Conservation (phyloP, 2,888 invertebrate species). For the Pachymerium ferrugineum region DNA sequence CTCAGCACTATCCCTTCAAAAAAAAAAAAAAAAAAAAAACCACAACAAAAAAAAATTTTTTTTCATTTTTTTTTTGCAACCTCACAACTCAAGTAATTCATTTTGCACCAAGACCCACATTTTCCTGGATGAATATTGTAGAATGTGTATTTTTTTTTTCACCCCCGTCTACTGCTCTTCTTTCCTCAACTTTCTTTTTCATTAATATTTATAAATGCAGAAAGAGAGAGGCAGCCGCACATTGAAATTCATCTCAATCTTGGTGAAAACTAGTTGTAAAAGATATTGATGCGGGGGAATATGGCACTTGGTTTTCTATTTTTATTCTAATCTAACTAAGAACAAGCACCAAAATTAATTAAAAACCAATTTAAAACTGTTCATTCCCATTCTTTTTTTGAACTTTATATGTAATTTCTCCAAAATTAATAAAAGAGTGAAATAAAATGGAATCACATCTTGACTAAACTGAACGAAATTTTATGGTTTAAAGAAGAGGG, state of each 20-base stretch:
- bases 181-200: background rate
- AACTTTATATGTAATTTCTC: too few relatives aligned
- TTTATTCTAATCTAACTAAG: constrained; percentile 17
- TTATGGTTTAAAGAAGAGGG: too few relatives aligned
- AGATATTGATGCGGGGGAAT: background rate
- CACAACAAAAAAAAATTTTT: too few relatives aligned
- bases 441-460: too few relatives aligned
- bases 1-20: too few relatives aligned
- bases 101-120: background rate
- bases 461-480: too few relatives aligned
- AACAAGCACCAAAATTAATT: constrained; percentile 1
- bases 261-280: background rate
- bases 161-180: background rate
- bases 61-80: background rate
- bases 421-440: background rate
- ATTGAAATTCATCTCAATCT: constrained; percentile 24
- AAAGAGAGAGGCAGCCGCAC: background rate
- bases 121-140: background rate
- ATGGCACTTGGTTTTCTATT: background rate
- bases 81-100: background rate
- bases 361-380: background rate
- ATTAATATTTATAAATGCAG: constrained; percentile 27
- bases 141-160: background rate
- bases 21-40: too few relatives aligned
- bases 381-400: background rate